phyloP scores from a whole-genome alignment of 2,797 vertebrate species.

The Hirundo rustica region DNA sequence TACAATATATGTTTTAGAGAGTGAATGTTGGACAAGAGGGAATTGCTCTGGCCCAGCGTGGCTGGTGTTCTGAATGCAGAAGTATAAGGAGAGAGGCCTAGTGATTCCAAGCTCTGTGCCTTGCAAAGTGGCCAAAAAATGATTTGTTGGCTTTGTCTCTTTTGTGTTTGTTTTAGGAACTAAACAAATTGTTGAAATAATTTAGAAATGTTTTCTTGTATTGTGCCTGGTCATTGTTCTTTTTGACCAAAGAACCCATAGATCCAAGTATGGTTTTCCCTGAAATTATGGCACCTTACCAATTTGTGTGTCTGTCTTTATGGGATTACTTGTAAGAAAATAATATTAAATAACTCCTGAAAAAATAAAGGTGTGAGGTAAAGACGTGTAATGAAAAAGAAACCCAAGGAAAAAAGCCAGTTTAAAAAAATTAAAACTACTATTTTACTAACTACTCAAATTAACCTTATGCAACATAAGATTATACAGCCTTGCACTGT shows the following conservation, averaged over 20 bases:
- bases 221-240: accelerated
- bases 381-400: not conserved
- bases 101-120: not conserved
- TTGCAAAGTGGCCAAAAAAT: not conserved
- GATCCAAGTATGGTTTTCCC: not conserved
- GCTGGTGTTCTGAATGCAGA: not conserved
- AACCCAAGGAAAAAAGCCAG: not conserved
- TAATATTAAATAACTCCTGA: not conserved
- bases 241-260: not conserved
- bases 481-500: not conserved
- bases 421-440: not conserved
- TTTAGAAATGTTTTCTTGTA: not conserved
- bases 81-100: not conserved
- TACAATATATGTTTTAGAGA: not conserved
- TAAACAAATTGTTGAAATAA: not conserved
- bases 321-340: not conserved
- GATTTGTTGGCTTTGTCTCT: not conserved
- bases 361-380: not conserved
- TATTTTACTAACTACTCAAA: not conserved
- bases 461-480: accelerated
- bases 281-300: not conserved
- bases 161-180: not conserved
- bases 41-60: not conserved
- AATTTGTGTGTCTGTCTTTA: not conserved
- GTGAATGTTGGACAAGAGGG: not conserved